These are phyloP conservation scores for Botia kubotai DNA, from an alignment of 2,797 vertebrate genomes.

Conservation along the genomic window DNA sequence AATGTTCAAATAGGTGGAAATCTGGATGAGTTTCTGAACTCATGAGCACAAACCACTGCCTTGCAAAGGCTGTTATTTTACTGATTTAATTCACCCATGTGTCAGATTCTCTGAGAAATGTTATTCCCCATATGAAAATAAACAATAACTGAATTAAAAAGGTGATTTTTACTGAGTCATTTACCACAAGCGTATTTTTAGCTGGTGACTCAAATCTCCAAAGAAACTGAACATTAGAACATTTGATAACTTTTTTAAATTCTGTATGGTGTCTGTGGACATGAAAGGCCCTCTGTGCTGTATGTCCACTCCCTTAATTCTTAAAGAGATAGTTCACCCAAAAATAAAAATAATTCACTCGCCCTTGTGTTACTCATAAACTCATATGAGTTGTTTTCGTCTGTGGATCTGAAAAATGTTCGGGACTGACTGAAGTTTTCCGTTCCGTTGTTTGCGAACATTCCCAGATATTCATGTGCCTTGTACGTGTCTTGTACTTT, in stretches of 20 bases:
- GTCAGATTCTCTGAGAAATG: conserved; percentile 37
- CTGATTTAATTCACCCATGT: conserved; percentile 63
- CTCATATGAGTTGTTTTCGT: not conserved
- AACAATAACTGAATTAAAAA: conserved; percentile 16
- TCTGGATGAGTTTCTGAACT: conserved; percentile 57
- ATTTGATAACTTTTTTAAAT: conserved; percentile 6
- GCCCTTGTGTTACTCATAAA: no score
- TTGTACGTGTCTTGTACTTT: no score
- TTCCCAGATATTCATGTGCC: no score
- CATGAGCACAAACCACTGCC: conserved; percentile 39
- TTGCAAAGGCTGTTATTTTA: conserved; percentile 49
- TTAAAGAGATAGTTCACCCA: not conserved
- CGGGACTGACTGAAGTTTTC: no score
- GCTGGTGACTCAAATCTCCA: conserved; percentile 23
- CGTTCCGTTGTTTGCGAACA: no score
- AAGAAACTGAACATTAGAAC: conserved; percentile 6
- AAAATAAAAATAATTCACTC: not conserved
- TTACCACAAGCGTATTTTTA: conserved; percentile 39
- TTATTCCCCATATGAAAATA: conserved; percentile 34
- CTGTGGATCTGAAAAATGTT: not conserved
- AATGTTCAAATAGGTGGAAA: conserved; percentile 62
- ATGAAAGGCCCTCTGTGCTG: conserved; percentile 41
- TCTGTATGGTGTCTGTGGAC: not conserved
- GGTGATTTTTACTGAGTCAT: conserved; percentile 42
- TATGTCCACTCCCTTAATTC: conserved; percentile 4